phyloP scores from a whole-genome alignment of 2,888 invertebrate species.

The Tanytarsus gracilentus region DNA sequence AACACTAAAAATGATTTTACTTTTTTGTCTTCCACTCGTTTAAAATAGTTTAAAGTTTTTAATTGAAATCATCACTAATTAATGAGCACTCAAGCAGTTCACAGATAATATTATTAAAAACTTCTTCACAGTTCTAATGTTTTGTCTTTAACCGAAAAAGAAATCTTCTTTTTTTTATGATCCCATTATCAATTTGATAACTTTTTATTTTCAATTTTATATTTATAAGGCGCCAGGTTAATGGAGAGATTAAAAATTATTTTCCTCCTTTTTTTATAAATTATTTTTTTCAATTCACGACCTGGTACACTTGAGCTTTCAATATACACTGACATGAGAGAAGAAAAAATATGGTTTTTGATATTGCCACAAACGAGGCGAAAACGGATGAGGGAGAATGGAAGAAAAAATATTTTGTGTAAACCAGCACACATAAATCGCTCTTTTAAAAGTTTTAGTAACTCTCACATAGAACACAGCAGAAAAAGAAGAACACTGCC shows the following conservation, averaged over 20 bases:
- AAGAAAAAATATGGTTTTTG: conserved; percentile 26
- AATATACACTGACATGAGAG: conserved; percentile 21
- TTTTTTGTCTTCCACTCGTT: not conserved
- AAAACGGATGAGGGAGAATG: too few species aligned
- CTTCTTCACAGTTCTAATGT: too few species aligned
- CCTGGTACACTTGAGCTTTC: conserved; percentile 8
- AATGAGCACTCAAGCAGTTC: too few species aligned
- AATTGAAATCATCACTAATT: conserved; percentile 13
- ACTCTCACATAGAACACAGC: not conserved
- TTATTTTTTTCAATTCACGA: not conserved
- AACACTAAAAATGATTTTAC: not conserved
- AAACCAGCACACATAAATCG: conserved; percentile 21
- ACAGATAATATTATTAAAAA: too few species aligned
- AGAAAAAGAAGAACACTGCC: conserved; percentile 7
- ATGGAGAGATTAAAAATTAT: conserved; percentile 4
- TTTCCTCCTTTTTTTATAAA: not conserved
- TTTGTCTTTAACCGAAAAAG: too few species aligned
- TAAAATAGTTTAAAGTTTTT: not conserved
- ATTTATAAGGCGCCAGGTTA: not conserved
- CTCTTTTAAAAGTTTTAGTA: conserved; percentile 1
- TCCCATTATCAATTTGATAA: conserved; percentile 5
- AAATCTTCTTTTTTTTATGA: too few species aligned
- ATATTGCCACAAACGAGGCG: too few species aligned
- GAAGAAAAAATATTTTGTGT: not conserved
- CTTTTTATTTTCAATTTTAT: not conserved